Conservation (phyloP, 2,888 invertebrate species). For the Acanthoscelides obtectus region DNA sequence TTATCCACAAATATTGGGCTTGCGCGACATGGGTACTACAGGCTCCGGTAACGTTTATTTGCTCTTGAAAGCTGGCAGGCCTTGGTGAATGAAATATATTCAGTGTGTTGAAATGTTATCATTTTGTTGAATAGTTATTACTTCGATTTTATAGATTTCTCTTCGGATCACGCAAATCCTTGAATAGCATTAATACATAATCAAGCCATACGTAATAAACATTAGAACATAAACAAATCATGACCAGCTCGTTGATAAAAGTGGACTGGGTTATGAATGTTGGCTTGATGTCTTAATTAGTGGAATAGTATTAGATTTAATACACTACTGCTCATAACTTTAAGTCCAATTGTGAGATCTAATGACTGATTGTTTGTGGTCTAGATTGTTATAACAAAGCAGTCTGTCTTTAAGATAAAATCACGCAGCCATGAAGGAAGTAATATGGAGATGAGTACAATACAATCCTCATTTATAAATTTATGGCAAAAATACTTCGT, state of each 20-base stretch:
- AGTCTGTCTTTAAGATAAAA: no score
- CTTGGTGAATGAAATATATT: not conserved
- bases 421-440: no score
- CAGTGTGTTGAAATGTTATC: not conserved
- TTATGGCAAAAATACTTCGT: no score
- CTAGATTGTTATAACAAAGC: no score
- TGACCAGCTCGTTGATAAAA: not conserved
- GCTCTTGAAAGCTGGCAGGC: not conserved
- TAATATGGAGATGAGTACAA: no score
- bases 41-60: not conserved
- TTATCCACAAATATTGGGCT: not conserved
- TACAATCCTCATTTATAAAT: no score
- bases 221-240: not conserved
- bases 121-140: not conserved
- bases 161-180: not conserved
- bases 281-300: not conserved
- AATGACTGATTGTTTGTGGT: no score
- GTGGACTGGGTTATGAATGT: not conserved
- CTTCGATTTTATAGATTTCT: not conserved
- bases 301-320: no score
- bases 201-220: not conserved
- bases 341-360: not conserved
- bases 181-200: not conserved
- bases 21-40: not conserved
- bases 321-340: not conserved